phyloP scores from a whole-genome alignment of 2,113 vertebrate species.

The Canis aureus region DNA sequence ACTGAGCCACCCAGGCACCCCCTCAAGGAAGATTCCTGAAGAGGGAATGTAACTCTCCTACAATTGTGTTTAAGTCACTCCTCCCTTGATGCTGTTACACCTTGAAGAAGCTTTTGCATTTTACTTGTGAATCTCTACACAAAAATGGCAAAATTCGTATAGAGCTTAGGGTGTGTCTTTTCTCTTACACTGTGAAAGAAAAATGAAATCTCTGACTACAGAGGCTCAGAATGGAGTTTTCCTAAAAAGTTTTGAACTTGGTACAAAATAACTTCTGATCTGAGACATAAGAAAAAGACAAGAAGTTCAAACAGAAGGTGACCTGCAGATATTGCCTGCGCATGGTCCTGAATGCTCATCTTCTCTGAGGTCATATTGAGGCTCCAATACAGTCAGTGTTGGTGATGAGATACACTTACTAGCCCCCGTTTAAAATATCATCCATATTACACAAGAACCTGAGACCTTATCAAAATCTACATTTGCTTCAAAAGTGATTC shows the following conservation, averaged over 20 bases:
- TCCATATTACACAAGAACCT: neutral
- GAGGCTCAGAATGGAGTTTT: neutral
- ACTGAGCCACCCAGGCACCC: no score
- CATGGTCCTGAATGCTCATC: accelerated
- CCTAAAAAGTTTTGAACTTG: neutral
- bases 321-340: accelerated
- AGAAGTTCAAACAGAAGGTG: neutral
- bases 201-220: neutral
- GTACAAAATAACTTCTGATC: slow-evolving; percentile 59
- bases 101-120: neutral
- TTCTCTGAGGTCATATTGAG: neutral
- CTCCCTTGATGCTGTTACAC: neutral
- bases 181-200: neutral
- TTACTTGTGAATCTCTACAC: neutral
- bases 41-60: neutral
- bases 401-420: neutral
- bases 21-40: neutral
- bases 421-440: neutral
- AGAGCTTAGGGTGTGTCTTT: neutral
- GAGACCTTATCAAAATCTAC: neutral
- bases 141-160: neutral
- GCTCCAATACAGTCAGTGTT: neutral
- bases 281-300: slow-evolving; percentile 15
- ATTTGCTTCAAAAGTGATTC: neutral
- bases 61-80: accelerated